Base-by-base conservation (phyloP, 2,113 vertebrate genomes). In the Ophthalmolycus amberensis region DNA sequence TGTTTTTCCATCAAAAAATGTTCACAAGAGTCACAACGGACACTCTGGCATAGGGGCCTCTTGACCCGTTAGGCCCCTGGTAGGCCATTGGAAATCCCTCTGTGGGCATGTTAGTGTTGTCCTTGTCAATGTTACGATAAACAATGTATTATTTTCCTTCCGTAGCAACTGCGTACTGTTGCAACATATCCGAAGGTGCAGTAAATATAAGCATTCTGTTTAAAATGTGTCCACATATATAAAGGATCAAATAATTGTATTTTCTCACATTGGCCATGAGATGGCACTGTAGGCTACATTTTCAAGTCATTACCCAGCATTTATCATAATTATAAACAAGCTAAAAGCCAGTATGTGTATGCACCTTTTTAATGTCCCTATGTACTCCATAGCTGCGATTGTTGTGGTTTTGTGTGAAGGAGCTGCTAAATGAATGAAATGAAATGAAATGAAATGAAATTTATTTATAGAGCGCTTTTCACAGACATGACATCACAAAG, bases 241-340 rank as follows among this genome's bases (percentile, higher is more conserved):
- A 37, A 16, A 11, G 0, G 27, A 59, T 6, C n/a, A 69, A 40
- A 22, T 5, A 18, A 2, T 15, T 64, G 77, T 34, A 84, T 4
- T 67, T 67, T 18, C 34, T 11, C 12, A 10, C 0, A 15, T 2
- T 71, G 54, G 38, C 90, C 91, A 86, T 71, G 84, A 40, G 91
- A 84, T 78, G 90, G 83, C 85, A 40, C 66, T 70, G 29, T 48
- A 75, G 46, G 56, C 22, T 37, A 70, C 6, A 40, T 62, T 70
- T 79, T 71, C 15, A 29, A 16, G 4, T 75, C 15, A 22, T 44
- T 9, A 50, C n/a, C 22, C 40, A 27, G 52, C 15, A 32, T 62
- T 46, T 4, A 34, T 42, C 3, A 22, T 32, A 9, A 71, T 60
- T 20, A 11, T 3, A 62, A 56, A 56, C 9, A 65, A 52, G 20